Evolutionary conservation across 2,113 vertebrate species (phyloP).

Genomic region (Cebus imitator): DNA sequence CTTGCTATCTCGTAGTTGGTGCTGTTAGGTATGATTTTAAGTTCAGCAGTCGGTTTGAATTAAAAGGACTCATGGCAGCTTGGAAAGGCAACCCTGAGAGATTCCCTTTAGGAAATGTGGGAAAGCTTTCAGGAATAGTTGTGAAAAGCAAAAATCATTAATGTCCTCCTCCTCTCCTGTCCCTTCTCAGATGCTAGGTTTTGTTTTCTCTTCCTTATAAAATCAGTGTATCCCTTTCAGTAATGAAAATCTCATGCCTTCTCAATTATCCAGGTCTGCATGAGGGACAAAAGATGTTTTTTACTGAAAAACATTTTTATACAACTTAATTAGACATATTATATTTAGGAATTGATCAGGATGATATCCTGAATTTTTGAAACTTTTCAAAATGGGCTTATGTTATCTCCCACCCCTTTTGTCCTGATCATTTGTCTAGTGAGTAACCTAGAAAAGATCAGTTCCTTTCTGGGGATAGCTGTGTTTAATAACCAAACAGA

Average conservation of each 20-base stretch:
- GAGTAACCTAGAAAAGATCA: neutral
- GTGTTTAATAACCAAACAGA: neutral
- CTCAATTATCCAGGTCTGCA: neutral
- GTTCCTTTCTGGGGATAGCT: neutral
- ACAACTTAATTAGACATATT: neutral
- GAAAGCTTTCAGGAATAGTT: neutral
- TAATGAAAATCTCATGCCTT: neutral
- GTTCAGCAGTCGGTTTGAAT: neutral
- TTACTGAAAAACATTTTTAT: neutral
- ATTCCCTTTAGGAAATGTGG: neutral
- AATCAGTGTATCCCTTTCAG: neutral
- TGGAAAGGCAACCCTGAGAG: neutral
- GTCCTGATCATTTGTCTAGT: neutral
- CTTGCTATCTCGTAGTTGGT: neutral
- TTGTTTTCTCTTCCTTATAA: neutral
- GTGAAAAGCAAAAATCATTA: neutral
- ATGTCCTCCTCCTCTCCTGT: neutral
- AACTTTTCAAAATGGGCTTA: conserved; percentile 20
- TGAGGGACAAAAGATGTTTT: conserved; percentile 13
- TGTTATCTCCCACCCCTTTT: neutral
- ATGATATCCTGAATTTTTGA: neutral
- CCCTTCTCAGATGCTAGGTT: neutral
- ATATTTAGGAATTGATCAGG: conserved; percentile 4
- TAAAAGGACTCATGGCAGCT: neutral
- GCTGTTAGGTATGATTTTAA: neutral